Conservation (phyloP, 2,888 invertebrate genomes). For the Sycophila texana region DNA sequence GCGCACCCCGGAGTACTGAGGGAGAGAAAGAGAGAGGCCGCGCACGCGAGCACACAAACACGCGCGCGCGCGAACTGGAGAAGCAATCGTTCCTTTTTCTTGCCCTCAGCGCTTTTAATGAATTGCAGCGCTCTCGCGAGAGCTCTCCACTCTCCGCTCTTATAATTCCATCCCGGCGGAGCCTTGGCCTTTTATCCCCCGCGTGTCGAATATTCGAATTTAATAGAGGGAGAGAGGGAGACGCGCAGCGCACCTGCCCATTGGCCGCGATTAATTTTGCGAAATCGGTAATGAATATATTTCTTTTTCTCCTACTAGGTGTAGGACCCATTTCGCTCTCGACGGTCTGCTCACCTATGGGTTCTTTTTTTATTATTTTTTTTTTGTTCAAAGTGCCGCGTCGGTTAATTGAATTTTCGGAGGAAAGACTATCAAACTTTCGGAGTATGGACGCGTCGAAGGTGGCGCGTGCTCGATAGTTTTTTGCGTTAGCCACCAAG, state of each 20-base stretch:
- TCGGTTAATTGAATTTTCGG: conserved; percentile 38
- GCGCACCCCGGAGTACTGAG: conserved; percentile 64
- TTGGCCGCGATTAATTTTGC: conserved; percentile 42
- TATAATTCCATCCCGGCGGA: conserved; percentile 22
- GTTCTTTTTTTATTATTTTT: conserved; percentile 1
- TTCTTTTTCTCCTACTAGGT: neutral
- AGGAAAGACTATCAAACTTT: neutral
- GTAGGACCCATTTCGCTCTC: neutral
- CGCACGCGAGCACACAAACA: neutral
- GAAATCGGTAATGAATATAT: conserved; percentile 37
- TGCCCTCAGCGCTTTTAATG: conserved; percentile 69
- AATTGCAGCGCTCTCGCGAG: conserved; percentile 62
- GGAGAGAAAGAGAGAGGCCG: conserved; percentile 53
- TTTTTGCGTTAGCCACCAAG: neutral
- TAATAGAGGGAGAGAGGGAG: conserved; percentile 30
- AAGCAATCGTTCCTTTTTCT: conserved; percentile 67
- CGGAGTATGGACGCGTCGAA: neutral
- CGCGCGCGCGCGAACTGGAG: conserved; percentile 3
- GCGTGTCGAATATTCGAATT: conserved; percentile 55
- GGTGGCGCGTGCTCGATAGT: neutral
- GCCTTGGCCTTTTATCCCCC: conserved; percentile 40
- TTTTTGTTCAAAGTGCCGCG: neutral
- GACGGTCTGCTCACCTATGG: no score
- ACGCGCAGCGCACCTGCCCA: conserved; percentile 24
- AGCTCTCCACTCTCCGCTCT: conserved; percentile 44